Conservation (phyloP, 92 coral and sea anemone genomes). For the Umimayanthus chanpuru region DNA sequence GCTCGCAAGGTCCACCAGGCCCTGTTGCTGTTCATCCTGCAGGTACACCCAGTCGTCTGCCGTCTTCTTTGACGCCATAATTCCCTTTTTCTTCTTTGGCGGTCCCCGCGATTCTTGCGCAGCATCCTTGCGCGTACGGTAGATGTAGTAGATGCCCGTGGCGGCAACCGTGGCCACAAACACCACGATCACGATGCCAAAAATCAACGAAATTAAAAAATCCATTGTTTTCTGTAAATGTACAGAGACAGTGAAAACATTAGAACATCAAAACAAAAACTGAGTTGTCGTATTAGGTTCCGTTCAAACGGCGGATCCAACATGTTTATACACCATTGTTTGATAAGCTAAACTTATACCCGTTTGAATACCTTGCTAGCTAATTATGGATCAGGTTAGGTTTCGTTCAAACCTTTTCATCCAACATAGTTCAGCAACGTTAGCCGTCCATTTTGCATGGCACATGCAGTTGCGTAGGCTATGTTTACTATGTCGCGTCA, state of each 20-base stretch:
- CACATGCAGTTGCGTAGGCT: too few relatives aligned
- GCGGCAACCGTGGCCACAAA: constrained; percentile 83
- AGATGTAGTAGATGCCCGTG: constrained; percentile 77
- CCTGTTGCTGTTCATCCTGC: constrained; percentile 68
- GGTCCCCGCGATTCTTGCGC: constrained; percentile 24
- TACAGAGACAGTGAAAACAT: background rate
- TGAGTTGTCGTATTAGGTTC: background rate
- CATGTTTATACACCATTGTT: too few relatives aligned
- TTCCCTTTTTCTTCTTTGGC: constrained; percentile 50
- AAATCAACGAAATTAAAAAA: constrained; percentile 66
- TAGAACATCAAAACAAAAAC: too few relatives aligned
- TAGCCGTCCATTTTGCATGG: too few relatives aligned
- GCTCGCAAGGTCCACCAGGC: constrained; percentile 67
- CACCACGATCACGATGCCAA: constrained; percentile 74
- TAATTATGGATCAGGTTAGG: too few relatives aligned
- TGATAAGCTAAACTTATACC: too few relatives aligned
- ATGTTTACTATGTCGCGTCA: too few relatives aligned
- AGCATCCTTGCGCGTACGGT: constrained; percentile 66
- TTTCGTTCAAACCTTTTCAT: too few relatives aligned
- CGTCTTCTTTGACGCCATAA: constrained; percentile 41
- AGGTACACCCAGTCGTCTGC: constrained; percentile 66
- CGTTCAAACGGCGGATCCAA: too few relatives aligned
- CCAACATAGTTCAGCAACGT: too few relatives aligned
- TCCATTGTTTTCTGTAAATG: constrained; percentile 61
- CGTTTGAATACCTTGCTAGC: too few relatives aligned